Evolutionary conservation across 1,140 invertebrate species (phyloP).

Genomic region (Laupala kohalensis): DNA sequence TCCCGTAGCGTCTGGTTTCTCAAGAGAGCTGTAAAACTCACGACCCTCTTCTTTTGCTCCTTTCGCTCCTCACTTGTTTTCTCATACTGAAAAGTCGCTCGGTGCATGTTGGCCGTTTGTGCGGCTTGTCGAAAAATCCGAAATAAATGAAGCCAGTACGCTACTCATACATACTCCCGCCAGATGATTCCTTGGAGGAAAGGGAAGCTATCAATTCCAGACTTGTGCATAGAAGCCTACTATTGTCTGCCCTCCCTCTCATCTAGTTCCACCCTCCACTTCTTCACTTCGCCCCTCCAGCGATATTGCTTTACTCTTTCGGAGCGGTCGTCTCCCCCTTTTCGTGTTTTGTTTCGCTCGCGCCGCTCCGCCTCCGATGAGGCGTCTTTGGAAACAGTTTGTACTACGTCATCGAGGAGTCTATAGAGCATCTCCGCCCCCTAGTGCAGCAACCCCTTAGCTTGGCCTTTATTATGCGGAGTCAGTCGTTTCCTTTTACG

Average conservation of each 20-base stretch:
- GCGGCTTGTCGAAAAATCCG: neutral
- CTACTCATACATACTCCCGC: too few species aligned
- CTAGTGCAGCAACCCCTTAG: neutral
- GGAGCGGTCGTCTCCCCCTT: too few species aligned
- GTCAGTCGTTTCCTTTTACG: neutral
- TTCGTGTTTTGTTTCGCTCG: neutral
- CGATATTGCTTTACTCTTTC: too few species aligned
- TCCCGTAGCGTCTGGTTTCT: neutral
- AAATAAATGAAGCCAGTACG: neutral
- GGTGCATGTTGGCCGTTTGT: neutral
- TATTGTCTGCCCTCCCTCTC: neutral
- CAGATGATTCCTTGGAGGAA: too few species aligned
- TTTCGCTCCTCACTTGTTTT: neutral
- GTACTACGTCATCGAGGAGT: neutral
- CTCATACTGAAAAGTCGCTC: neutral
- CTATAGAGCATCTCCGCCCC: neutral
- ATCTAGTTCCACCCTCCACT: neutral
- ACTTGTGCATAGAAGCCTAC: too few species aligned
- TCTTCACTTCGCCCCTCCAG: neutral
- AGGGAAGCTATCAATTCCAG: too few species aligned
- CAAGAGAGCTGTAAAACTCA: neutral
- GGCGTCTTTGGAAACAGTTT: neutral
- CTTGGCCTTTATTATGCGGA: neutral
- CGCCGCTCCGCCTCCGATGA: neutral
- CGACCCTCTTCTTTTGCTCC: neutral